A percentile compares a stretch with the other conserved stretches of the same genome.
phyloP scores from a whole-genome alignment of 2,888 invertebrate genomes.

The Agrotis puta region DNA sequence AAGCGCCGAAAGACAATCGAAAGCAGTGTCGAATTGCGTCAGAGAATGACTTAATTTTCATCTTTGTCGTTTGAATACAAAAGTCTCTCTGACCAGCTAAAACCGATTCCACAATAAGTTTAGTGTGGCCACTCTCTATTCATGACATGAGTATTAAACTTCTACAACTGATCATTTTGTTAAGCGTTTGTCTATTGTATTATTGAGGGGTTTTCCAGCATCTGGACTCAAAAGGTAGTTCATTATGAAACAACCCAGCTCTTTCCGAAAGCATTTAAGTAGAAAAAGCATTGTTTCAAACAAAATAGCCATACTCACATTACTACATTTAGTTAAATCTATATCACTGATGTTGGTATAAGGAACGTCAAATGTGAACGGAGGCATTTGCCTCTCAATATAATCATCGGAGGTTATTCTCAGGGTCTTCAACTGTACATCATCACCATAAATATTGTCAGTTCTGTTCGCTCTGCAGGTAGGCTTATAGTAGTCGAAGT shows the following conservation, averaged over 20 bases:
- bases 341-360: slow-evolving; percentile 79
- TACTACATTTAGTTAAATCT: slow-evolving; percentile 80
- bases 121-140: background rate
- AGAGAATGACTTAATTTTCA: background rate
- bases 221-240: too few species aligned
- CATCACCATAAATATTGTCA: slow-evolving; percentile 66
- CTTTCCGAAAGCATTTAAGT: too few species aligned
- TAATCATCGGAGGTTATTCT: slow-evolving; percentile 84
- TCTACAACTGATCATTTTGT: too few species aligned
- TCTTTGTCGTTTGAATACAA: background rate
- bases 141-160: background rate
- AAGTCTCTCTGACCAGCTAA: background rate
- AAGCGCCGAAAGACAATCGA: background rate
- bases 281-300: too few species aligned
- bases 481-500: slow-evolving; percentile 56
- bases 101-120: background rate
- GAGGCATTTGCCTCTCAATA: slow-evolving; percentile 77
- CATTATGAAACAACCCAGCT: background rate
- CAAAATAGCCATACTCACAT: slow-evolving; percentile 73
- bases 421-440: slow-evolving; percentile 75
- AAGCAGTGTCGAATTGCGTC: background rate
- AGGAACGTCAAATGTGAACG: slow-evolving; percentile 72
- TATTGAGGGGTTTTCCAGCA: too few species aligned
- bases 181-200: too few species aligned
- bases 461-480: slow-evolving; percentile 61